Conservation (phyloP, 1,140 invertebrate species). For the Archegozetes longisetosus region DNA sequence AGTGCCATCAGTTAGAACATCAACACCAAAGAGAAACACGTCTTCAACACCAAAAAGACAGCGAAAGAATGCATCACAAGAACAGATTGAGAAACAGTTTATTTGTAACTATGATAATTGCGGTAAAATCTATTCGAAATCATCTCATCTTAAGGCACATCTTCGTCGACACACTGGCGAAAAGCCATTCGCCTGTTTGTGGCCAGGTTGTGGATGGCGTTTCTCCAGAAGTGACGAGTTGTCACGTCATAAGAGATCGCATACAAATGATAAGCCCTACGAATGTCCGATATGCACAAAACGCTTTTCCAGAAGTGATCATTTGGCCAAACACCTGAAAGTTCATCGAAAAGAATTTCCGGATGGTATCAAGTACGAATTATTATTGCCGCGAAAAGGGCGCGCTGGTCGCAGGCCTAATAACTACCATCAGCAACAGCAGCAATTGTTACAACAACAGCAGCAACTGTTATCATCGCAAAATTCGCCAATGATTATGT, state of each 20-base stretch:
- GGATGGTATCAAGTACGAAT: conserved; percentile 9
- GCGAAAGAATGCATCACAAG: background rate
- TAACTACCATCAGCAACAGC: background rate
- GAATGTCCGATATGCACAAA: conserved; percentile 64
- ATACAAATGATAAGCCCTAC: conserved; percentile 72
- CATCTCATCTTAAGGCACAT: conserved; percentile 85
- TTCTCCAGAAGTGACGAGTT: conserved; percentile 88
- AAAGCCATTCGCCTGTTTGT: conserved; percentile 66
- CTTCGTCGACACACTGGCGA: conserved; percentile 58
- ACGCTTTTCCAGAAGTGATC: conserved; percentile 71
- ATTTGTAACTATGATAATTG: conserved; percentile 43
- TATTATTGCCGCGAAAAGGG: conserved; percentile 2
- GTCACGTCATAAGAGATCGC: conserved; percentile 51
- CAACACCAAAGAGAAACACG: background rate
- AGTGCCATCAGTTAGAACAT: background rate
- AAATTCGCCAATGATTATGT: no score
- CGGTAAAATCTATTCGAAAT: conserved; percentile 66
- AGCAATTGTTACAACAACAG: background rate
- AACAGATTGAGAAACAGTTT: conserved; percentile 34
- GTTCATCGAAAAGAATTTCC: conserved; percentile 41
- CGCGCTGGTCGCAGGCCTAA: conserved; percentile 5
- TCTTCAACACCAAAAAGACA: background rate
- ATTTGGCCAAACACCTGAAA: conserved; percentile 72
- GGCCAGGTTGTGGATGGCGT: conserved; percentile 68
- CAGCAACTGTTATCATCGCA: background rate